Conservation (phyloP, 1,140 invertebrate genomes). For the Drosophila bipectinata region DNA sequence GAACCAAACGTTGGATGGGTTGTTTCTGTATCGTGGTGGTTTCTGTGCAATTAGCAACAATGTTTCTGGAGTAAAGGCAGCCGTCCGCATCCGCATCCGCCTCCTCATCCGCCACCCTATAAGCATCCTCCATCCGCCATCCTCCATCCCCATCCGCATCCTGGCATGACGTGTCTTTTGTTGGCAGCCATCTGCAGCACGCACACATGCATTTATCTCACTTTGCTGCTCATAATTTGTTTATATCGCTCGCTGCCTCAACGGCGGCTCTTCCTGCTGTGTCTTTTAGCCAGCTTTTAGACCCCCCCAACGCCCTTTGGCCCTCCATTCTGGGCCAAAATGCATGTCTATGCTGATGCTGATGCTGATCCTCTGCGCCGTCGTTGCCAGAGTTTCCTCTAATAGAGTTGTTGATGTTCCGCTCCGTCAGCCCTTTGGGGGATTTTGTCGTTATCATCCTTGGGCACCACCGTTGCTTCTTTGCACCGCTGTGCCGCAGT, state of each 20-base stretch:
- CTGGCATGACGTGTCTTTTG: constrained; percentile 43
- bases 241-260: constrained; percentile 67
- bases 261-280: constrained; percentile 36
- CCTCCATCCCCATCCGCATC: constrained; percentile 28
- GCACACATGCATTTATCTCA: constrained; percentile 75
- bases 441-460: constrained; percentile 60
- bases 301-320: neutral
- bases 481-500: constrained; percentile 24
- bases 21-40: constrained; percentile 40
- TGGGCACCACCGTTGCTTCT: constrained; percentile 13
- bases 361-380: constrained; percentile 24
- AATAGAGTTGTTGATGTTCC: constrained; percentile 77
- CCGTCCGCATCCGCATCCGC: constrained; percentile 24
- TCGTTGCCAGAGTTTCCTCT: constrained; percentile 50
- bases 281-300: constrained; percentile 41
- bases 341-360: constrained; percentile 39
- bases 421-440: constrained; percentile 71
- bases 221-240: constrained; percentile 80
- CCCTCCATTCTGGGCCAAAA: constrained; percentile 34
- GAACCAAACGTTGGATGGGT: constrained; percentile 19
- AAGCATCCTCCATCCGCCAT: too few relatives aligned
- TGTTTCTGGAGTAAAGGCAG: constrained; percentile 37
- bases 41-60: constrained; percentile 75
- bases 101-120: constrained; percentile 21
- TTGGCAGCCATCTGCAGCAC: constrained; percentile 42